These are phyloP conservation scores for Paracentrotus lividus DNA, from an alignment of 53 echinoderm and acorn worm species.

Conservation along the genomic window DNA sequence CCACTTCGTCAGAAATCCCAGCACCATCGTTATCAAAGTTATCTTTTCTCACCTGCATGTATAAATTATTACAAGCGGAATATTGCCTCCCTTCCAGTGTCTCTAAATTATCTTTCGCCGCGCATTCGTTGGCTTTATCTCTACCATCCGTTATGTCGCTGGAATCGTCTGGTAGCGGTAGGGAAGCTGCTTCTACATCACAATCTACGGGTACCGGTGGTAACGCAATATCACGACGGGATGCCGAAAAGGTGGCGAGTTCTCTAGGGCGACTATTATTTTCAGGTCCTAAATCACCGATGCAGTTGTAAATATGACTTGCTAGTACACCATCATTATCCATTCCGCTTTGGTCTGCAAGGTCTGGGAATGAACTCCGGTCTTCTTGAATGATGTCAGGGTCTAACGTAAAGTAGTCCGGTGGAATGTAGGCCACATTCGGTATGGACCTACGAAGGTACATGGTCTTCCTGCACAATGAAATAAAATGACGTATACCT, in stretches of 20 bases:
- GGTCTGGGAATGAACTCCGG: neutral
- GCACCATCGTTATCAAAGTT: no score
- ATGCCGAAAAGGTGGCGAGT: no score
- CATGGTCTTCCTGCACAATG: neutral
- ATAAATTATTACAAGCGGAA: no score
- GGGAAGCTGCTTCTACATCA: neutral
- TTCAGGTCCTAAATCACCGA: neutral
- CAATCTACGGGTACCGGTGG: neutral
- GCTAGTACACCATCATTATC: neutral
- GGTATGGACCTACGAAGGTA: neutral
- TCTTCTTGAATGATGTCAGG: neutral
- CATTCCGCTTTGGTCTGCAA: neutral
- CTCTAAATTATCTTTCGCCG: no score
- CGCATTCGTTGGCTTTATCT: no score
- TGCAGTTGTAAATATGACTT: neutral
- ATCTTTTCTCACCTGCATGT: no score
- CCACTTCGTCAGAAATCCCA: no score
- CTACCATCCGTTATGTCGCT: no score
- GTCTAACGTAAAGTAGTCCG: neutral
- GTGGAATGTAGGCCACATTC: neutral
- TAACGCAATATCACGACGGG: neutral
- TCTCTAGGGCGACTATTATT: neutral
- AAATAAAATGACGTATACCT: neutral
- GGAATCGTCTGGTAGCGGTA: neutral
- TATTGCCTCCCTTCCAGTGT: no score